Evolutionary conservation across 2,888 invertebrate species (phyloP).

Genomic region (Cynaeus angustus): DNA sequence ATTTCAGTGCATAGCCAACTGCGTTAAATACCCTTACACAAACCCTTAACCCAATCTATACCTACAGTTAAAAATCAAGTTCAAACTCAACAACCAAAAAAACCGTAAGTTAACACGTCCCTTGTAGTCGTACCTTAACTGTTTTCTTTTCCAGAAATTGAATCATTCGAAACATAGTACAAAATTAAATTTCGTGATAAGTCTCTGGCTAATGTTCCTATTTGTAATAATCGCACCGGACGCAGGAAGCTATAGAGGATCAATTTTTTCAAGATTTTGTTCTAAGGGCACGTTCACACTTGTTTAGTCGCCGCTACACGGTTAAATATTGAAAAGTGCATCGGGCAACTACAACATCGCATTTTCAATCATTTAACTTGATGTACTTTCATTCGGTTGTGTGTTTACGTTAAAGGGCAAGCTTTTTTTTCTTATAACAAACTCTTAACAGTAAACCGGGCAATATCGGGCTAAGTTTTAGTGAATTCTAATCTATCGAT

Average conservation of each 20-base stretch:
- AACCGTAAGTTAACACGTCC: slow-evolving; percentile 61
- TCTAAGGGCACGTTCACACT: slow-evolving; percentile 59
- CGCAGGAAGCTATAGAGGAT: slow-evolving; percentile 68
- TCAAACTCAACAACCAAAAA: slow-evolving; percentile 54
- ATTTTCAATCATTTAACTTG: slow-evolving; percentile 65
- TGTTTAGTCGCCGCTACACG: slow-evolving; percentile 18
- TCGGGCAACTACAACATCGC: slow-evolving; percentile 66
- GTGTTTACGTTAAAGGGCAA: slow-evolving; percentile 56
- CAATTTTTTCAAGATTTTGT: slow-evolving; percentile 53
- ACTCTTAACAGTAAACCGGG: slow-evolving; percentile 47
- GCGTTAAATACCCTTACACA: slow-evolving; percentile 70
- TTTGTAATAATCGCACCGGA: slow-evolving; percentile 58
- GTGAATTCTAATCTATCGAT: slow-evolving; percentile 54
- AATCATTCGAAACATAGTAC: slow-evolving; percentile 68
- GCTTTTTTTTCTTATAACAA: slow-evolving; percentile 40
- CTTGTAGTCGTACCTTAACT: slow-evolving; percentile 19
- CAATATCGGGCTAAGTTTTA: slow-evolving; percentile 62
- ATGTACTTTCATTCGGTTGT: slow-evolving; percentile 40
- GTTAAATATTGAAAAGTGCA: slow-evolving; percentile 65
- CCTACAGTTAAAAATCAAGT: slow-evolving; percentile 68
- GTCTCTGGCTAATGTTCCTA: slow-evolving; percentile 65
- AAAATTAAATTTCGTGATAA: slow-evolving; percentile 66
- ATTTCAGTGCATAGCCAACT: slow-evolving; percentile 72
- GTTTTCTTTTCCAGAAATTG: slow-evolving; percentile 60
- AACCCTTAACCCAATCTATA: slow-evolving; percentile 70